A percentile compares a stretch with the other conserved stretches of the same genome.
These are phyloP conservation scores for Cavia aperea DNA, from an alignment of 2,113 vertebrate genomes.

Conservation along the genomic window DNA sequence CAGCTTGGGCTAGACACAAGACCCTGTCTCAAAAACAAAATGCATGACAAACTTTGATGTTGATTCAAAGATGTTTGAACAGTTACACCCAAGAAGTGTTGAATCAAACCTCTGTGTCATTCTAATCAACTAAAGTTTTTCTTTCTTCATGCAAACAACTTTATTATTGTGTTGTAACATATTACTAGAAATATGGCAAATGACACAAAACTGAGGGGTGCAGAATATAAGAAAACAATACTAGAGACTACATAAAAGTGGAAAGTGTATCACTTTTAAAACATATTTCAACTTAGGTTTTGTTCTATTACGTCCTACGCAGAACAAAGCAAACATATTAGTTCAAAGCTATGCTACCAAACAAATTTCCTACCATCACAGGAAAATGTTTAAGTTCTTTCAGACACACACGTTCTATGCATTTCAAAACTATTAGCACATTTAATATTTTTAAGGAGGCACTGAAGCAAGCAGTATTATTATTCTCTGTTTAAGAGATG, in stretches of 20 bases:
- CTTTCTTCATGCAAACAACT: background rate
- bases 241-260: background rate
- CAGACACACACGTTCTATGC: background rate
- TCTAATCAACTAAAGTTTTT: constrained; percentile 17
- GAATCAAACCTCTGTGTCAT: constrained; percentile 20
- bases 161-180: constrained; percentile 11
- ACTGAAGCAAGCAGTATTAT: background rate
- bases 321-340: background rate
- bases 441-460: background rate
- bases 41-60: background rate
- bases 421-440: constrained; percentile 3
- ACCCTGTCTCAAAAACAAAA: too few relatives aligned
- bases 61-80: constrained; percentile 1
- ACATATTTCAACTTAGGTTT: background rate
- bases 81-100: background rate
- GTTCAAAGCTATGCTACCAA: background rate
- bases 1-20: background rate
- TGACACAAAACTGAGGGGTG: background rate
- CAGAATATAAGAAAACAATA: background rate
- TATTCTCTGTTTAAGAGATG: background rate
- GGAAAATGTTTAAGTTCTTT: background rate
- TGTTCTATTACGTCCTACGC: background rate
- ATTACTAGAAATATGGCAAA: background rate
- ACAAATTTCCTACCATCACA: background rate
- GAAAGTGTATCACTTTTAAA: background rate